phyloP scores from a whole-genome alignment of 2,797 vertebrate genomes.

The Ctenopoma multispine region DNA sequence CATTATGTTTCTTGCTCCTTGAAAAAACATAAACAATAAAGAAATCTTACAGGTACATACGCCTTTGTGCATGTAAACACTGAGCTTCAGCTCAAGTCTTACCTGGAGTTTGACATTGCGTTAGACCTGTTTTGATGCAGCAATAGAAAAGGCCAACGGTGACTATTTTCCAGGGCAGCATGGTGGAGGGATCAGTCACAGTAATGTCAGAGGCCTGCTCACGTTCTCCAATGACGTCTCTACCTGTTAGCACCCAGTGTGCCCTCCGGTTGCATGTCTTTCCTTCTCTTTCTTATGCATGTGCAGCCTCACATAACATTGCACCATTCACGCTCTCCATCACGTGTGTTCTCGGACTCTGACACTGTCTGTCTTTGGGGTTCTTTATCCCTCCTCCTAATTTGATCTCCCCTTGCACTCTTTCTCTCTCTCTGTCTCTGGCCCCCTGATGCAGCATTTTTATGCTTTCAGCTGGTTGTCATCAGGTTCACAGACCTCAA shows the following conservation, averaged over 20 bases:
- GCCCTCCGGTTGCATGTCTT: slow-evolving; percentile 8
- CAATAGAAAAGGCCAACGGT: slow-evolving; percentile 55
- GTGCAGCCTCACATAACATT: slow-evolving; percentile 9
- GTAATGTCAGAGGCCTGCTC: neutral
- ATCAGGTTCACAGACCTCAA: slow-evolving; percentile 40
- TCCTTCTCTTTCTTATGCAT: slow-evolving; percentile 25
- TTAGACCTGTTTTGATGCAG: slow-evolving; percentile 41
- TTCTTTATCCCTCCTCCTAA: slow-evolving; percentile 24
- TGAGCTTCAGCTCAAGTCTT: slow-evolving; percentile 33
- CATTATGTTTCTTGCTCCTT: neutral
- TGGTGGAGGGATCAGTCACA: slow-evolving; percentile 13
- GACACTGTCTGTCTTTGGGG: neutral
- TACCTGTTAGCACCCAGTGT: neutral
- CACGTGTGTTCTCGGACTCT: neutral
- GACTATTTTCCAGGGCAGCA: slow-evolving; percentile 58
- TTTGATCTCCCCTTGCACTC: slow-evolving; percentile 25
- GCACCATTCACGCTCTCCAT: slow-evolving; percentile 4
- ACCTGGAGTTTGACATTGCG: slow-evolving; percentile 57
- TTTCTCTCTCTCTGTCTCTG: slow-evolving; percentile 12
- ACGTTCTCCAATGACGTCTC: neutral
- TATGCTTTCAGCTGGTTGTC: slow-evolving; percentile 50
- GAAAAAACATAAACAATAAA: neutral
- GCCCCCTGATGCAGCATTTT: slow-evolving; percentile 2
- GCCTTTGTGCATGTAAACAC: neutral
- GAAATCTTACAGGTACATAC: too few relatives aligned